Percentiles rank a stretch among this genome's conserved stretches.
These are phyloP conservation scores for Borostomias antarcticus DNA, from an alignment of 2,797 vertebrate genomes.

Conservation along the genomic window DNA sequence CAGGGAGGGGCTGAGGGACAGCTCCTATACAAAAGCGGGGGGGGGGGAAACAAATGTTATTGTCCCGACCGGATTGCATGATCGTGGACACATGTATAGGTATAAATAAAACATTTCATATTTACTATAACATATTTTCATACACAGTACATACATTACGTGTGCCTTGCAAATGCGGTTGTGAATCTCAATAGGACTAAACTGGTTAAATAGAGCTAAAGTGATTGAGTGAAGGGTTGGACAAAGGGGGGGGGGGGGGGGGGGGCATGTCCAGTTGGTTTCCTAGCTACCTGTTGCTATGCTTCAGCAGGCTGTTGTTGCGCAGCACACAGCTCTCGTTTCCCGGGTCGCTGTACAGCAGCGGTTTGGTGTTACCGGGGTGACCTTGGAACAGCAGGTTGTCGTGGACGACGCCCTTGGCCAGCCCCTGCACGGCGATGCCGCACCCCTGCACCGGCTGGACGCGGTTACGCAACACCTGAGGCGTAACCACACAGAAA, in stretches of 20 bases:
- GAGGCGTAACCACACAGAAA: slow-evolving; percentile 14
- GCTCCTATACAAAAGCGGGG: slow-evolving; percentile 38
- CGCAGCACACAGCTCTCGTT: slow-evolving; percentile 80
- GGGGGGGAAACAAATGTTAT: too few species aligned
- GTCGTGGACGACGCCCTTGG: slow-evolving; percentile 85
- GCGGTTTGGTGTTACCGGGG: slow-evolving; percentile 75
- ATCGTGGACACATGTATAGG: too few species aligned
- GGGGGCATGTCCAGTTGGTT: slow-evolving; percentile 13
- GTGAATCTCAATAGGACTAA: background rate
- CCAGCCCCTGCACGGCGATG: slow-evolving; percentile 81
- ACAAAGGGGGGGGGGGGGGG: background rate
- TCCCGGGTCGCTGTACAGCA: slow-evolving; percentile 77
- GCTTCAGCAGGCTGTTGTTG: slow-evolving; percentile 83
- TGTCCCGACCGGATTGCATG: background rate
- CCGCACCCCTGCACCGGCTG: slow-evolving; percentile 83
- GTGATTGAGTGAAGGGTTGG: background rate
- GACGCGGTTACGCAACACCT: slow-evolving; percentile 89
- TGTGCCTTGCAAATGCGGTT: background rate
- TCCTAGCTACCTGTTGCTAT: slow-evolving; percentile 78
- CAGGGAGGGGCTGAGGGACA: slow-evolving; percentile 68
- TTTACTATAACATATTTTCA: background rate
- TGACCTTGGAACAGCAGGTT: slow-evolving; percentile 89
- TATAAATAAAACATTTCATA: too few species aligned
- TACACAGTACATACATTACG: background rate
- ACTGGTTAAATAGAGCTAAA: background rate